These are phyloP conservation scores for Pelosia muscerda DNA, from an alignment of 2,888 invertebrate genomes.

Conservation along the genomic window DNA sequence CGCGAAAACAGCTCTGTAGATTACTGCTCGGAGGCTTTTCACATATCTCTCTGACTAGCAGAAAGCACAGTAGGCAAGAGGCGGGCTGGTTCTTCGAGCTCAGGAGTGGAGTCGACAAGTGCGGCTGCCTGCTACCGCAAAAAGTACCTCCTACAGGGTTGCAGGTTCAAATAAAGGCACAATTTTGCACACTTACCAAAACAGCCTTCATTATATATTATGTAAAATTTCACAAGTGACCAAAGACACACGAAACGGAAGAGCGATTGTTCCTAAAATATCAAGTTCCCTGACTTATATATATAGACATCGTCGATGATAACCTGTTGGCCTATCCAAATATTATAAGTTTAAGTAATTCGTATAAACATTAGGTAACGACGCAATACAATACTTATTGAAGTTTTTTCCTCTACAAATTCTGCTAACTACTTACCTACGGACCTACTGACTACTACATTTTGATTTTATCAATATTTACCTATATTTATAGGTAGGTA, in stretches of 20 bases:
- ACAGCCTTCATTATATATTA: slow-evolving; percentile 56
- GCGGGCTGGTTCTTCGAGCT: no score
- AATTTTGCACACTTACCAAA: slow-evolving; percentile 56
- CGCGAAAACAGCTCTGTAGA: no score
- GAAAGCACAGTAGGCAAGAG: no score
- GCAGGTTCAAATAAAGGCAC: no score
- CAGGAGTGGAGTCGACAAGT: no score
- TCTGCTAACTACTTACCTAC: slow-evolving; percentile 42
- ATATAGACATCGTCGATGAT: slow-evolving; percentile 28
- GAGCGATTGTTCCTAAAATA: slow-evolving; percentile 31
- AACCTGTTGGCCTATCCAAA: slow-evolving; percentile 55
- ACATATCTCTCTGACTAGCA: no score
- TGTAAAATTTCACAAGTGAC: slow-evolving; percentile 34
- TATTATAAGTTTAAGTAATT: slow-evolving; percentile 34
- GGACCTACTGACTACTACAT: not conserved
- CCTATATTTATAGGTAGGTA: no score
- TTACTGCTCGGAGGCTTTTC: no score
- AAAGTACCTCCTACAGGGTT: no score
- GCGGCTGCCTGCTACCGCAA: no score
- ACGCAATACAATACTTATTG: slow-evolving; percentile 21
- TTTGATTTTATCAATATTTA: not conserved
- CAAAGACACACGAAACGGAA: slow-evolving; percentile 23
- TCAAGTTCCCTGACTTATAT: slow-evolving; percentile 52
- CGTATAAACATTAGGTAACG: slow-evolving; percentile 23
- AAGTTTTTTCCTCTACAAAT: slow-evolving; percentile 57